Conservation (phyloP, 2,888 invertebrate genomes). For the Coronaproctus castanopsis region DNA sequence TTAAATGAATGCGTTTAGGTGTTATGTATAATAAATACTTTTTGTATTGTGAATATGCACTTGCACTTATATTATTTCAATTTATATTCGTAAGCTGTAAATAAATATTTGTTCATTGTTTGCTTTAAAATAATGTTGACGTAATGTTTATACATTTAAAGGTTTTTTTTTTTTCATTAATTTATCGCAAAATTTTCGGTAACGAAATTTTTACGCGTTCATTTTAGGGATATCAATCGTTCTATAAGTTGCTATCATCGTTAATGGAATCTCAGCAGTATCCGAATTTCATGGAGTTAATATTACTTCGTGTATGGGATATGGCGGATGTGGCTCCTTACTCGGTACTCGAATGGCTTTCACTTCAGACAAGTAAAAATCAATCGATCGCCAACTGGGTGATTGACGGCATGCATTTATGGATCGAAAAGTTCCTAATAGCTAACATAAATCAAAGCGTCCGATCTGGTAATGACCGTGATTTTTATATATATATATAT, state of each 20-base stretch:
- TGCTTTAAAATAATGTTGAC: no score
- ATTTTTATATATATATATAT: not conserved
- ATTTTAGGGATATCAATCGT: constrained; percentile 63
- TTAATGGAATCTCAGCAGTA: constrained; percentile 48
- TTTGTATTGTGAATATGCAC: no score
- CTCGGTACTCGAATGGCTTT: constrained; percentile 80
- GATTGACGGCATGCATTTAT: constrained; percentile 71
- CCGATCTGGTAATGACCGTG: constrained; percentile 49
- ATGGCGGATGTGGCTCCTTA: constrained; percentile 77
- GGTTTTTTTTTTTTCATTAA: no score
- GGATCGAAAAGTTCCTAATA: constrained; percentile 75
- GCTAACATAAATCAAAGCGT: constrained; percentile 70
- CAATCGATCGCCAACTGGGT: constrained; percentile 81
- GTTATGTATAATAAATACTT: no score
- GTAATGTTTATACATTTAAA: no score
- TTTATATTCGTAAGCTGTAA: no score
- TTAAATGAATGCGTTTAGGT: no score
- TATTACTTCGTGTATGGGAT: constrained; percentile 73
- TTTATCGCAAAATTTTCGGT: no score
- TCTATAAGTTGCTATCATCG: constrained; percentile 75
- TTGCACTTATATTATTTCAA: no score
- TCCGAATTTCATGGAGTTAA: constrained; percentile 76
- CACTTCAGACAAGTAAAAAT: constrained; percentile 60
- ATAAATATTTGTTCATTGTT: no score
- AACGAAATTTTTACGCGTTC: no score